Evolutionary conservation across 1,140 invertebrate genomes (phyloP).

Genomic region (Achroia grisella): DNA sequence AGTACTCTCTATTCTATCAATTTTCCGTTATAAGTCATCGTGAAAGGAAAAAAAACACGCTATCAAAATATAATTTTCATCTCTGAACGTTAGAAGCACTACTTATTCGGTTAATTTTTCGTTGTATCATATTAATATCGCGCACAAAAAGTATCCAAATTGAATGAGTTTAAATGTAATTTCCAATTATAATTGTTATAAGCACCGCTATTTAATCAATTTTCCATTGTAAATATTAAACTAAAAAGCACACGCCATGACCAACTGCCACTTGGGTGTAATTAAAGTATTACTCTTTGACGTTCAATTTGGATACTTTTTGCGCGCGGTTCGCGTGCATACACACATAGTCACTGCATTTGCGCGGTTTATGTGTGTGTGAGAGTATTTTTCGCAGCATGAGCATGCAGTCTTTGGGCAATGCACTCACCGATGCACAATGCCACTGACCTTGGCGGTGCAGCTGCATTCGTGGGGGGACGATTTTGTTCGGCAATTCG

Average conservation of each 20-base stretch:
- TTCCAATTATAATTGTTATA: neutral
- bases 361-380: conserved; percentile 13
- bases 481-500: conserved; percentile 27
- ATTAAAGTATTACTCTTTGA: conserved; percentile 25
- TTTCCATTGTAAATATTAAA: neutral
- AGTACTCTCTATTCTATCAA: too few species aligned
- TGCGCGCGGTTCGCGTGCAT: conserved; percentile 27
- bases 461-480: conserved; percentile 39
- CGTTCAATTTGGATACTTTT: conserved; percentile 51
- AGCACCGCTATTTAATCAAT: neutral
- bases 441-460: conserved; percentile 55
- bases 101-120: too few species aligned
- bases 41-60: too few species aligned
- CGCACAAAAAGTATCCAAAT: neutral
- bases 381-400: conserved; percentile 33
- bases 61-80: too few species aligned
- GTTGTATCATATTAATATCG: neutral
- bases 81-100: too few species aligned
- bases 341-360: conserved; percentile 11
- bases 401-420: conserved; percentile 47
- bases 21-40: too few species aligned
- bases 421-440: conserved; percentile 47
- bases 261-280: neutral
- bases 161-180: neutral
- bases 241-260: neutral